Evolutionary conservation across 2,888 invertebrate genomes (phyloP), one percentile per base, ranked within the genome.

Genomic region (Andrena bucephala): DNA sequence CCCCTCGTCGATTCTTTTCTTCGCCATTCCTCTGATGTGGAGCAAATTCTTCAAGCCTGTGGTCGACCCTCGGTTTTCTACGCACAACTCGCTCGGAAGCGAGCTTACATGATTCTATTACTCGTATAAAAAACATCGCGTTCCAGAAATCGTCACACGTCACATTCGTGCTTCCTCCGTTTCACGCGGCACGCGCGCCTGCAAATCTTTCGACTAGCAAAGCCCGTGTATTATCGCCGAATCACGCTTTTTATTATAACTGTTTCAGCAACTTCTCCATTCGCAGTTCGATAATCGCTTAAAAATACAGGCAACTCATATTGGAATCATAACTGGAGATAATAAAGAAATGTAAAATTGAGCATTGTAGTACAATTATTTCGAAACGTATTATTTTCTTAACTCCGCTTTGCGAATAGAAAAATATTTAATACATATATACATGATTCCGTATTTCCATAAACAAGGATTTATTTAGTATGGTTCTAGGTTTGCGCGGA

Each of bases 31-130:
- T 57, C 66, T 75, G 77, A 77, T 71, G 80, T 65, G 71, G 60
- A 81, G 79, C 81, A 77, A 88, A 87, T 87, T 88, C 84, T 84
- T 84, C 29, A 69, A 81, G 69, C 67, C 70, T 72, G 36, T 36
- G 31, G 77, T 29, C 67, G 76, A 57, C 67, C 77, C 62, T 65
- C 54, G 68, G 3, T 83, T 81, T 81, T 81, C 75, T 71, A 76
- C 72, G 76, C 68, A 69, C 63, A 36, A 81, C 36, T 72, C 68
- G 36, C 65, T 8, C 66, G 72, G 77, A 63, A 67, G 68, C 63
- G 59, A 81, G 60, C 77, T 70, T 67, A 60, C 60, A 50, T 52
- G 54, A 59, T 27, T 20, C 0, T 80, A 81, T 59, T 85, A 29
- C 4, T 20, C 77, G 59, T 57, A 8, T 33, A n/a, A 52, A 82